A percentile compares a stretch with the other conserved stretches of the same genome.
Evolutionary conservation across 2,888 invertebrate genomes (phyloP).

Genomic region (Apamea epomidion): DNA sequence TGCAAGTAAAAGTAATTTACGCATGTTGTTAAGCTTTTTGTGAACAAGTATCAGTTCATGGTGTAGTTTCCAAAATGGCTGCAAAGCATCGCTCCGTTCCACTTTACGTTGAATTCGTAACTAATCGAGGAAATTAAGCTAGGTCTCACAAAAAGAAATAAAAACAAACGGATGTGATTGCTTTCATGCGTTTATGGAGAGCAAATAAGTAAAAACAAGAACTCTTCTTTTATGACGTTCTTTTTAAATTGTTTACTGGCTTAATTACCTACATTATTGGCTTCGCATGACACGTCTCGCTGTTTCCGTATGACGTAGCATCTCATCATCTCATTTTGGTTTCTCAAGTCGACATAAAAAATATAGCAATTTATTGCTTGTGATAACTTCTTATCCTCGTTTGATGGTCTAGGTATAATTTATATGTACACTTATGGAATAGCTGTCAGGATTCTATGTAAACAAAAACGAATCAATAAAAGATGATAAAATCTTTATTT

Average conservation of each 20-base stretch:
- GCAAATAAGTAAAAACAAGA: constrained; percentile 59
- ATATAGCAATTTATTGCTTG: neutral
- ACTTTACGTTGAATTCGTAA: constrained; percentile 67
- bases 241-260: constrained; percentile 13
- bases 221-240: constrained; percentile 29
- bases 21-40: constrained; percentile 75
- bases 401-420: neutral
- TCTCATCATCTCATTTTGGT: neutral
- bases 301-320: constrained; percentile 6
- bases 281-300: constrained; percentile 16
- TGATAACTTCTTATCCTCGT: neutral
- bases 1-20: constrained; percentile 81
- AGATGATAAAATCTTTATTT: constrained; percentile 37
- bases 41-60: constrained; percentile 59
- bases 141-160: constrained; percentile 72
- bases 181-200: constrained; percentile 71
- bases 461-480: constrained; percentile 35
- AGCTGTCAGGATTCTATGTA: neutral
- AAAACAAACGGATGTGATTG: constrained; percentile 75
- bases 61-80: constrained; percentile 66
- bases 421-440: neutral
- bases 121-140: constrained; percentile 74
- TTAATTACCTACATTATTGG: constrained; percentile 8
- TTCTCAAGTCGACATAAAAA: neutral
- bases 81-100: constrained; percentile 71